phyloP scores from a whole-genome alignment of 37 sponge, comb jelly and placozoan genomes.

The Cladorhizidae sp. region DNA sequence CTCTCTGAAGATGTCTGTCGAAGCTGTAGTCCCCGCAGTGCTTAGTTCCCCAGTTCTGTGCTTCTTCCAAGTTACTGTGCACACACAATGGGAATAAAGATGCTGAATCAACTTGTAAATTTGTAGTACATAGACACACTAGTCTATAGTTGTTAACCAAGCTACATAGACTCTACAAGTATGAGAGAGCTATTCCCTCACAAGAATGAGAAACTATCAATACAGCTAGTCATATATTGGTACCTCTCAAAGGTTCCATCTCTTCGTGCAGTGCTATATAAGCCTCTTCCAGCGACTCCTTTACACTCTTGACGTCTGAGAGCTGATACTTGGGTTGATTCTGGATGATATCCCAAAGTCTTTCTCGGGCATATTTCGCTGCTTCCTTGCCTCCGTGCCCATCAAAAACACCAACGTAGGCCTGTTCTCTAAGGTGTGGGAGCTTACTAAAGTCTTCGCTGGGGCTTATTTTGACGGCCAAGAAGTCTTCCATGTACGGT shows the following conservation, averaged over 20 bases:
- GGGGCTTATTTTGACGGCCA: slow-evolving; percentile 61
- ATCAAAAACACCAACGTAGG: slow-evolving; percentile 90
- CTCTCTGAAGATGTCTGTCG: slow-evolving; percentile 72
- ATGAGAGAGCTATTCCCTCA: neutral
- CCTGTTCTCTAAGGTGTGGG: slow-evolving; percentile 70
- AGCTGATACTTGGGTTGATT: slow-evolving; percentile 46
- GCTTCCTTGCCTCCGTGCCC: slow-evolving; percentile 96
- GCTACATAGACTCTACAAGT: neutral
- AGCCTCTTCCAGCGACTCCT: slow-evolving; percentile 62
- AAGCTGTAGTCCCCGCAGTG: slow-evolving; percentile 92
- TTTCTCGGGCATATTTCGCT: slow-evolving; percentile 76
- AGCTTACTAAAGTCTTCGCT: slow-evolving; percentile 30
- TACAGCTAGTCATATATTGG: neutral
- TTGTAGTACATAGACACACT: too few species aligned
- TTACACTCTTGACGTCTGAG: slow-evolving; percentile 51
- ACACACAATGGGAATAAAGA: neutral
- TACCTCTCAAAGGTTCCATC: slow-evolving; percentile 82
- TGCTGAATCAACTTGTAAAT: neutral
- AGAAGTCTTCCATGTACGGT: slow-evolving; percentile 90
- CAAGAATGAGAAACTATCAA: neutral
- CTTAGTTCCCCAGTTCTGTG: slow-evolving; percentile 77
- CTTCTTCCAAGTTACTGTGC: slow-evolving; percentile 64
- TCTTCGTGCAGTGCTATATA: slow-evolving; percentile 74
- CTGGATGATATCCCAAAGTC: slow-evolving; percentile 79
- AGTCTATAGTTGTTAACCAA: neutral